Percentiles rank a stretch among this genome's conserved stretches.
These are phyloP conservation scores for Otus sunia DNA, from an alignment of 2,113 vertebrate genomes.

Conservation along the genomic window DNA sequence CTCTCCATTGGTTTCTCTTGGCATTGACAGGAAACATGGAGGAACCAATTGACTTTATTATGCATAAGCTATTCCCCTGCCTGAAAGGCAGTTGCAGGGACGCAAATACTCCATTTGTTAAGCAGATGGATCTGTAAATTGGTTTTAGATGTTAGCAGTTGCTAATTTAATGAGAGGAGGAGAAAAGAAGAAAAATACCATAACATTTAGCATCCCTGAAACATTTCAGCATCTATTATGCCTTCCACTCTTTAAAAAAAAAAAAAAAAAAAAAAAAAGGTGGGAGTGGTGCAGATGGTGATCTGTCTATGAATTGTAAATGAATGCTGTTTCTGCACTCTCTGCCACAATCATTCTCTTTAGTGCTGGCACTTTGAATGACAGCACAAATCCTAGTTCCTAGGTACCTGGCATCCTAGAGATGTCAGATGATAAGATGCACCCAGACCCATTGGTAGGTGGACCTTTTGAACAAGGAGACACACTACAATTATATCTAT, in stretches of 20 bases:
- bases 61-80: background rate
- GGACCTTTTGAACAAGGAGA: background rate
- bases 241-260: background rate
- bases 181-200: background rate
- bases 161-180: background rate
- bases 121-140: background rate
- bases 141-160: background rate
- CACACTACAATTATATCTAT: background rate
- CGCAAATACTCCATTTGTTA: background rate
- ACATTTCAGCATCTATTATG: background rate
- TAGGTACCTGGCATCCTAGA: background rate
- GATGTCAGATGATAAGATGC: background rate
- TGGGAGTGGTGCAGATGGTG: accelerated
- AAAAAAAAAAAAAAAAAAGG: background rate
- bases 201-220: background rate
- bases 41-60: background rate
- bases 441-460: background rate
- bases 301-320: background rate
- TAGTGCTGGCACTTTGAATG: background rate
- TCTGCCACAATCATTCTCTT: background rate
- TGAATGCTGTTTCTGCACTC: background rate
- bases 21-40: background rate
- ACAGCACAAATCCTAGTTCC: background rate
- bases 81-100: background rate
- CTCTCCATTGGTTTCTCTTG: background rate